These are phyloP conservation scores for Andrena fulva DNA, from an alignment of 2,888 invertebrate genomes.

Conservation along the genomic window DNA sequence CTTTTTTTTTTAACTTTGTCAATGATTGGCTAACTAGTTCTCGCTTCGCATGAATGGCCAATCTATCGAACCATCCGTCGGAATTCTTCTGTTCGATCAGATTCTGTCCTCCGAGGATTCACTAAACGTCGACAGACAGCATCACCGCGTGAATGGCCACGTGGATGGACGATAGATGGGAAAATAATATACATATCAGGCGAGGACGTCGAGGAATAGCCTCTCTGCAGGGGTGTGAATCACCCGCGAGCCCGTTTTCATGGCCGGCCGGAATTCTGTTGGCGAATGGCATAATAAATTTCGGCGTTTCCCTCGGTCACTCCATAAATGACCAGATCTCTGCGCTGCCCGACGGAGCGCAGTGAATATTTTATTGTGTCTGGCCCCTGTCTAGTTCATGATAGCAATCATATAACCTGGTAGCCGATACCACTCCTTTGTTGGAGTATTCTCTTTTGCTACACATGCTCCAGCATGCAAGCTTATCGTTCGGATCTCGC, in stretches of 20 bases:
- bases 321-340: neutral
- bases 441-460: neutral
- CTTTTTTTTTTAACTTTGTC: neutral
- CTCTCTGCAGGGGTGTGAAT: constrained; percentile 31
- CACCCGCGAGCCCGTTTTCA: neutral
- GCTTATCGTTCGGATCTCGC: neutral
- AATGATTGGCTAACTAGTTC: neutral
- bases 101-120: neutral
- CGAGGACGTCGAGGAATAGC: neutral
- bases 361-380: constrained; percentile 9
- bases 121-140: neutral
- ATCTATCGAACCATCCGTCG: too few relatives aligned
- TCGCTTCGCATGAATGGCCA: too few relatives aligned
- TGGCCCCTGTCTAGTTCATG: neutral
- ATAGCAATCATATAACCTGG: neutral
- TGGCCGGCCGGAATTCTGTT: neutral
- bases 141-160: neutral
- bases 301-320: neutral
- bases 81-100: neutral
- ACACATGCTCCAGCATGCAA: neutral
- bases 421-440: neutral
- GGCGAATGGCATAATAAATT: constrained; percentile 25
- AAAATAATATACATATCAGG: constrained; percentile 17
- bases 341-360: neutral
- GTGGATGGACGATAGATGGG: constrained; percentile 21